Evolutionary conservation across 2,113 vertebrate genomes (phyloP).

Genomic region (Bufo bufo): DNA sequence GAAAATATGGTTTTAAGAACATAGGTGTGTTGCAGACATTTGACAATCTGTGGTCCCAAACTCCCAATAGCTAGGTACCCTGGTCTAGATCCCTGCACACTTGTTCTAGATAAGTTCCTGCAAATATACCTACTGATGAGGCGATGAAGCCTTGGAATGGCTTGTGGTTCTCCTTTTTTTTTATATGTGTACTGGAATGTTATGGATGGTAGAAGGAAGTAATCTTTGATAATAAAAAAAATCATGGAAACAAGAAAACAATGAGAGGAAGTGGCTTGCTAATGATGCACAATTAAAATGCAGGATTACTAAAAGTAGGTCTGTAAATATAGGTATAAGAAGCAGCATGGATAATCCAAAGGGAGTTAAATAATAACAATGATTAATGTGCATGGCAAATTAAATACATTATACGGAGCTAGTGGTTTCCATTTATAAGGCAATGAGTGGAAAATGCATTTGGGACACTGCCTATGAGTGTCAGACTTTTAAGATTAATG

Average conservation of each 20-base stretch:
- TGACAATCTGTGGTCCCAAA: too few relatives aligned
- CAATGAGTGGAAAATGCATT: slow-evolving; percentile 15
- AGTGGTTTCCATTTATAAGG: not conserved
- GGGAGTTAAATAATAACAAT: not conserved
- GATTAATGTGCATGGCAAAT: not conserved
- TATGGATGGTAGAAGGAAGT: too few relatives aligned
- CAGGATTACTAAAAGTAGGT: not conserved
- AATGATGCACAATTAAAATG: not conserved
- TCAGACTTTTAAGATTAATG: slow-evolving; percentile 35
- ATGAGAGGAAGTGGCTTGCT: not conserved
- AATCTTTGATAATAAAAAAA: too few relatives aligned
- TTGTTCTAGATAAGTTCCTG: too few relatives aligned
- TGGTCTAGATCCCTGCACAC: too few relatives aligned
- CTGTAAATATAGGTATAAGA: not conserved
- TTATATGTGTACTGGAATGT: too few relatives aligned
- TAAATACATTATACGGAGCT: not conserved
- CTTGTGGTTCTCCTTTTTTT: too few relatives aligned
- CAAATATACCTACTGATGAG: too few relatives aligned
- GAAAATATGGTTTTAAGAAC: too few relatives aligned
- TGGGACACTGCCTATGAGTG: not conserved
- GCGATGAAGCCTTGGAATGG: too few relatives aligned
- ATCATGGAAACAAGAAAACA: not conserved
- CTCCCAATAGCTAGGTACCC: too few relatives aligned
- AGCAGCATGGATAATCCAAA: not conserved
- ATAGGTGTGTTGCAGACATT: too few relatives aligned